Evolutionary conservation across 2,797 vertebrate genomes (phyloP).

Genomic region (Eulemur rubriventer): DNA sequence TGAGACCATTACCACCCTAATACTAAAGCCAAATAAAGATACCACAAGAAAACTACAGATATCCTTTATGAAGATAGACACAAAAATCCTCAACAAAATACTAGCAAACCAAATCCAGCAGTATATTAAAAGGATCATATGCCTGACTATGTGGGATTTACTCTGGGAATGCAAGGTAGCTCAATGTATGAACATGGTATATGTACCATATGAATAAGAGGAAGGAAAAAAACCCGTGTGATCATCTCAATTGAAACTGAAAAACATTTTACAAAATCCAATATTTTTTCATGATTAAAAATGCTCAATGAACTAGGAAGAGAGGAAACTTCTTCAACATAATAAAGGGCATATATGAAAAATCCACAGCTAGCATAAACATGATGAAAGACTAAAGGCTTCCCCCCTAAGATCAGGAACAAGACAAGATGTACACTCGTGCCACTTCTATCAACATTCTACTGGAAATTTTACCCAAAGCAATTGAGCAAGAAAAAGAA

Average conservation of each 20-base stretch:
- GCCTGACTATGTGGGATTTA: background rate
- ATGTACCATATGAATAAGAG: background rate
- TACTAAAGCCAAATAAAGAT: background rate
- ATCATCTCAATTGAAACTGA: background rate
- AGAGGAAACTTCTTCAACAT: background rate
- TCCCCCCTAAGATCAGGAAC: background rate
- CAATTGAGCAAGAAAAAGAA: background rate
- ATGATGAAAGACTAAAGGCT: background rate
- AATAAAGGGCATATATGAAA: background rate
- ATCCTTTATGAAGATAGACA: background rate
- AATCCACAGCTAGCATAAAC: background rate
- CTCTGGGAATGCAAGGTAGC: background rate
- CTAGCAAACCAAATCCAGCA: background rate
- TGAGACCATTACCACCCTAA: background rate
- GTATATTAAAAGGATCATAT: background rate
- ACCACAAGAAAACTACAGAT: background rate
- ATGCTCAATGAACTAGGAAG: background rate
- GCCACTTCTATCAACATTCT: background rate
- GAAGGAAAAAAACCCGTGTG: background rate
- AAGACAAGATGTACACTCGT: background rate
- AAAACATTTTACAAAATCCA: background rate
- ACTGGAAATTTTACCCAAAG: background rate
- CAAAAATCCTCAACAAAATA: background rate
- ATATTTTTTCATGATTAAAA: background rate
- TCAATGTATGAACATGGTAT: background rate